These are phyloP conservation scores for Tapirus indicus DNA, from an alignment of 2,797 vertebrate genomes.

Conservation along the genomic window DNA sequence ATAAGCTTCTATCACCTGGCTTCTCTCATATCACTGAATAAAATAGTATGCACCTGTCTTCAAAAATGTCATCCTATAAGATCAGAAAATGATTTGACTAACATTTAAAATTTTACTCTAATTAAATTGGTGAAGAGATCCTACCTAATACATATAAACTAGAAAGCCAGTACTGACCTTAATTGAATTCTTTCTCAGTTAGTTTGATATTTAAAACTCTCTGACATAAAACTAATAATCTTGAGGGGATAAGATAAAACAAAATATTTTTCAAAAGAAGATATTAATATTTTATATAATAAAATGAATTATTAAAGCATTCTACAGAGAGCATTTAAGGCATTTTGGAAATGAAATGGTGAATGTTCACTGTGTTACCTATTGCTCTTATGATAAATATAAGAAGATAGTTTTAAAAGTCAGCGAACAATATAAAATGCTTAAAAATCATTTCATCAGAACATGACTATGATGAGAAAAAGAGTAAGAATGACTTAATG, in stretches of 20 bases:
- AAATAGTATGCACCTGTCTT: neutral
- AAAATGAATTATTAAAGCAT: neutral
- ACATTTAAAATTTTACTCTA: neutral
- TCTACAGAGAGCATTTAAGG: neutral
- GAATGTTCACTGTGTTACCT: neutral
- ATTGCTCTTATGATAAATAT: neutral
- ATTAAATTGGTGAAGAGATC: neutral
- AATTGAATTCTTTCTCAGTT: neutral
- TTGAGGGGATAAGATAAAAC: neutral
- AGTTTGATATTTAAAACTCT: neutral
- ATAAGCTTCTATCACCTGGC: neutral
- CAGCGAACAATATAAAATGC: neutral
- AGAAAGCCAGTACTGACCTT: neutral
- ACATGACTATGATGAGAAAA: neutral
- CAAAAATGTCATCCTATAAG: neutral
- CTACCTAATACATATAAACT: neutral
- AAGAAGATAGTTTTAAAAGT: neutral
- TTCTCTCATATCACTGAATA: neutral
- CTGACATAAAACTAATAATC: neutral
- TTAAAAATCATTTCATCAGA: neutral
- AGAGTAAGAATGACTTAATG: neutral
- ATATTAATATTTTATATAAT: neutral
- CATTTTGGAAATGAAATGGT: neutral
- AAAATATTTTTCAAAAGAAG: conserved; percentile 12
- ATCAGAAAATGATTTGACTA: neutral